Percentiles rank a stretch among this genome's conserved stretches.
These are phyloP conservation scores for Heliconius sara DNA, from an alignment of 2,888 invertebrate species.

Conservation along the genomic window DNA sequence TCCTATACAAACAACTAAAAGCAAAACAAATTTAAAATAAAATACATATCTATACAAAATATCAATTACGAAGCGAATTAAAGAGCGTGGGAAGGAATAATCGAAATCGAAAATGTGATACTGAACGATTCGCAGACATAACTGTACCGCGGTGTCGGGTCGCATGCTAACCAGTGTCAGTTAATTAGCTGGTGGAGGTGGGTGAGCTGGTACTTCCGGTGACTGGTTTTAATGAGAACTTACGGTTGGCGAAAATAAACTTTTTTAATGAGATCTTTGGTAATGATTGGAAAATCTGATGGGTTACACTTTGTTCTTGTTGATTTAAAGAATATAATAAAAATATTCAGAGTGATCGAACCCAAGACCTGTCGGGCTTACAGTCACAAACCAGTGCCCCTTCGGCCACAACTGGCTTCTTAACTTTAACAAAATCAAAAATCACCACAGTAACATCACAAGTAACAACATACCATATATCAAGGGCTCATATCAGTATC, in stretches of 20 bases:
- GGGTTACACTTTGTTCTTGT: background rate
- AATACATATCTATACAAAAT: conserved; percentile 13
- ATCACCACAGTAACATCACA: background rate
- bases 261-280: background rate
- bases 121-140: conserved; percentile 30
- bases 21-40: conserved; percentile 7
- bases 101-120: conserved; percentile 13
- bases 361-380: no score
- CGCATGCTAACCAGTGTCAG: conserved; percentile 26
- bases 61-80: conserved; percentile 22
- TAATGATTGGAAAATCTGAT: background rate
- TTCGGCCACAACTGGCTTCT: background rate
- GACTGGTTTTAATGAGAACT: conserved; percentile 38
- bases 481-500: background rate
- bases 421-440: background rate
- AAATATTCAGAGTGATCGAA: no score
- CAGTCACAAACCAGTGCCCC: no score
- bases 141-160: conserved; percentile 29
- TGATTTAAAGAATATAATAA: background rate
- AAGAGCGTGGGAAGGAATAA: conserved; percentile 31
- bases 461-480: background rate
- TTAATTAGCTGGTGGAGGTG: conserved; percentile 36
- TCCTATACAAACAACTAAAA: conserved; percentile 14
- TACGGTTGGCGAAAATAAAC: conserved; percentile 14
- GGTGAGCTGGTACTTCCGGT: conserved; percentile 43